Conservation (phyloP, 1,140 invertebrate species). For the Drosophila bocqueti region DNA sequence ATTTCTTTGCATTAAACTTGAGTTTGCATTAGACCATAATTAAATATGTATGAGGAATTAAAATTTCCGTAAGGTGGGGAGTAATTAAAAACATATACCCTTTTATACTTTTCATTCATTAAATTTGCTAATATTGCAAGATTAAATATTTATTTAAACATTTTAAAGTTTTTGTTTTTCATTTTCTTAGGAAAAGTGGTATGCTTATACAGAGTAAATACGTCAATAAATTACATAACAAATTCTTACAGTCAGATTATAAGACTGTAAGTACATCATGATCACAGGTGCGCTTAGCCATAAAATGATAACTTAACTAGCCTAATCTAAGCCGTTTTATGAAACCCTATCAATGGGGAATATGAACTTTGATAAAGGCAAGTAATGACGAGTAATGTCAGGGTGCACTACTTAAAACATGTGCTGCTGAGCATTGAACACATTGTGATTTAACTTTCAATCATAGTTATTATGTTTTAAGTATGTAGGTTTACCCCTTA, state of each 20-base stretch:
- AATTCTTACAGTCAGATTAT: neutral
- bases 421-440: neutral
- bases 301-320: slow-evolving; percentile 12
- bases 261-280: slow-evolving; percentile 19
- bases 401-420: neutral
- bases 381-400: neutral
- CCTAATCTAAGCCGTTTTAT: slow-evolving; percentile 33
- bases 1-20: too few species aligned
- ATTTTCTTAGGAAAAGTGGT: neutral
- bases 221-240: neutral
- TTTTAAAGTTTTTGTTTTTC: neutral
- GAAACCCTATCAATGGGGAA: slow-evolving; percentile 10
- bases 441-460: neutral
- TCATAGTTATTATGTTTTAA: too few species aligned
- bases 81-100: too few species aligned
- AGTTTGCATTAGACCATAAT: too few species aligned
- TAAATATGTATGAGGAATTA: too few species aligned
- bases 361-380: slow-evolving; percentile 17
- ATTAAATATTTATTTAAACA: neutral
- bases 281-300: slow-evolving; percentile 5
- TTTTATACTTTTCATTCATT: too few species aligned
- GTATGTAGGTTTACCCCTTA: too few species aligned
- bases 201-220: too few species aligned
- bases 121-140: too few species aligned
- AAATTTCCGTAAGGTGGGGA: too few species aligned